These are phyloP conservation scores for Phaedon cochleariae DNA, from an alignment of 2,888 invertebrate genomes.

Conservation along the genomic window DNA sequence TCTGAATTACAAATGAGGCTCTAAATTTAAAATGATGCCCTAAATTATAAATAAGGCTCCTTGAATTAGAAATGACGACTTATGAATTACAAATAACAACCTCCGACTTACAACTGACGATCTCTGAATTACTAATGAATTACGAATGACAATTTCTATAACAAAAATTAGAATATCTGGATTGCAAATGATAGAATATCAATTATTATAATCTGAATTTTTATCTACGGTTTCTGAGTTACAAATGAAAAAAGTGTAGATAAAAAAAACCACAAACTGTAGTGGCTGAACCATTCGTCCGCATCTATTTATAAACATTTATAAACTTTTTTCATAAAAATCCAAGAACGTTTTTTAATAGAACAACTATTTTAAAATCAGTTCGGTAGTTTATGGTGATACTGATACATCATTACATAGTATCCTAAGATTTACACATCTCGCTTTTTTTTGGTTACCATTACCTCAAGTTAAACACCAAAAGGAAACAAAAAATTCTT, in stretches of 20 bases:
- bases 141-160: too few relatives aligned
- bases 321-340: conserved; percentile 13
- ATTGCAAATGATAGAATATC: too few relatives aligned
- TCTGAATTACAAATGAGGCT: too few relatives aligned
- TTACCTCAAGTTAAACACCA: conserved; percentile 44
- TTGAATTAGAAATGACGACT: too few relatives aligned
- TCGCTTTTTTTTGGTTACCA: conserved; percentile 25
- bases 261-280: neutral
- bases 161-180: too few relatives aligned
- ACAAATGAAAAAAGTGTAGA: neutral
- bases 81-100: too few relatives aligned
- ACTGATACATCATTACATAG: conserved; percentile 26
- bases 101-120: too few relatives aligned
- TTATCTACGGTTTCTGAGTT: neutral
- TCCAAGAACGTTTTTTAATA: conserved; percentile 7
- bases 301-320: neutral
- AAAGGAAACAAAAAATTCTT: conserved; percentile 50
- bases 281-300: neutral
- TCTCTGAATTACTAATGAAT: too few relatives aligned
- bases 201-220: too few relatives aligned
- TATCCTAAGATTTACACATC: conserved; percentile 25
- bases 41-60: too few relatives aligned
- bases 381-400: conserved; percentile 29
- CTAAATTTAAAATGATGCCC: too few relatives aligned
- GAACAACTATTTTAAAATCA: conserved; percentile 24